phyloP scores from a whole-genome alignment of 2,113 vertebrate species.

The Psittacara wagleri region DNA sequence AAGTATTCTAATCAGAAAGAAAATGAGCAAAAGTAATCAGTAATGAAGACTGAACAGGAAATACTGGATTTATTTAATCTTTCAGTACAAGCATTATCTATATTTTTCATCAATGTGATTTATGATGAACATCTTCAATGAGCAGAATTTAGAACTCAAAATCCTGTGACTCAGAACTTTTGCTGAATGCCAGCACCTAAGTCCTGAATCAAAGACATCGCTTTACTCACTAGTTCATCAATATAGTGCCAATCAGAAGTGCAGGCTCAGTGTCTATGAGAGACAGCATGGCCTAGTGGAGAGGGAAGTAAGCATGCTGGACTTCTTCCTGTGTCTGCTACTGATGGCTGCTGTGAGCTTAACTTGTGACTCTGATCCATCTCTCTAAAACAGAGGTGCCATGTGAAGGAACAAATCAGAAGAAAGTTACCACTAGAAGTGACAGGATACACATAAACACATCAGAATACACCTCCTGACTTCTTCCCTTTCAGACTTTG shows the following conservation, averaged over 20 bases:
- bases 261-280: not conserved
- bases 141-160: not conserved
- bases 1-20: not conserved
- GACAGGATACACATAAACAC: not conserved
- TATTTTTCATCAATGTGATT: not conserved
- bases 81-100: not conserved
- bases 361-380: not conserved
- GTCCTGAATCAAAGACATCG: not conserved
- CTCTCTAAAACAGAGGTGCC: not conserved
- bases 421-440: not conserved
- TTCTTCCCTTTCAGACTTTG: not conserved
- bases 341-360: not conserved
- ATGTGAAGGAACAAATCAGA: not conserved
- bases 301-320: not conserved
- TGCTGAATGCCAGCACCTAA: not conserved
- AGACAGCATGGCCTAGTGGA: not conserved
- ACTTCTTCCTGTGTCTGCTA: not conserved
- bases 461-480: not conserved
- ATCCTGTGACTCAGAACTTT: conserved; percentile 39
- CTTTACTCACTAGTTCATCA: not conserved
- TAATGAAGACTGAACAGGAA: not conserved
- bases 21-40: conserved; percentile 1
- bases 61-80: not conserved
- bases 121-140: not conserved
- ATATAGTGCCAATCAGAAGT: not conserved